Evolutionary conservation across 2,888 invertebrate genomes (phyloP), one percentile per base, ranked within the genome.

Genomic region (Mactromeris polynyma): DNA sequence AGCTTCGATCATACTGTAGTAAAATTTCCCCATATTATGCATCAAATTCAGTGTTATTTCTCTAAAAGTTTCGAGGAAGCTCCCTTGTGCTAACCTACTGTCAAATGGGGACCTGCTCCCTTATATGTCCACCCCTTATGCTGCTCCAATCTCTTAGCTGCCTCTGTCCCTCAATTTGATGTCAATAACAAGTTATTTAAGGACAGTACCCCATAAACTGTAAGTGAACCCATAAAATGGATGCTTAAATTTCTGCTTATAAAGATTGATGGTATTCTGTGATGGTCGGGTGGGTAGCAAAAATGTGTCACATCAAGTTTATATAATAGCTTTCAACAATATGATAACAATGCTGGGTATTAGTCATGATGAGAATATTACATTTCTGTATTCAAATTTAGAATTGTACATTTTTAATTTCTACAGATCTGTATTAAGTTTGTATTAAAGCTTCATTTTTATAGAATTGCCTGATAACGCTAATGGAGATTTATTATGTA

Each of bases 281-380:
- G n/a, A 64, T 64, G 58, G 58, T 64, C 11, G 58, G 58, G 11
- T 64, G 26, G 58, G 11, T 26, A 64, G n/a, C 11, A 64, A 26
- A 64, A 26, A 64, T 64, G 58, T 64, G 58, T 64, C 58, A 64
- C 58, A 11, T n/a, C 46, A 26, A 64, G 58, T 64, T 64, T 64
- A 64, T 64, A 64, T 64, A 64, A 64, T 26, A 64, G 58, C 26
- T 64, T 26, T 26, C 58, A 26, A 26, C 9, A 11, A 11, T 0
- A 11, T 64, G 58, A 64, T 26, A 64, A 64, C 58, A 64, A 64
- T 64, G n/a, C 11, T 26, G 26, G 21, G n/a, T 4, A 21, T 64
- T 64, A 2, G 58, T 64, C 26, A 64, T 64, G 11, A 58, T 26
- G 3, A 26, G 11, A 2, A 26, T 64, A 64, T n/a, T 26, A 26